Evolutionary conservation across 2,113 vertebrate species (phyloP), one percentile per base, ranked within the genome.

Genomic region (Collichthys lucidus): DNA sequence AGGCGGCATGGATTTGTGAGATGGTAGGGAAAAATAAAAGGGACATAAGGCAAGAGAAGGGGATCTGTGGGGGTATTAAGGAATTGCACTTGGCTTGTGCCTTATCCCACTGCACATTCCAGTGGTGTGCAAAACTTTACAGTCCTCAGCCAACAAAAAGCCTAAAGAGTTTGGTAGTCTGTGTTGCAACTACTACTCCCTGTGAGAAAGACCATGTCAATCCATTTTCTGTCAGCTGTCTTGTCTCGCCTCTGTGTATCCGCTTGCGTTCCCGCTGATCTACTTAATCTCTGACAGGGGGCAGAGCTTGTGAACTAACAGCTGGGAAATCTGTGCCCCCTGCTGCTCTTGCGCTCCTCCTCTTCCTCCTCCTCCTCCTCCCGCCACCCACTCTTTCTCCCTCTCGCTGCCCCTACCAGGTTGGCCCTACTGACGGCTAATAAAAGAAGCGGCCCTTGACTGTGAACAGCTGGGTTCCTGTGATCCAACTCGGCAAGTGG

Each of bases 401-500:
- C 83, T 69, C 76, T 82, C 77, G 31, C 87, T 80, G 84, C 76
- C 88, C 88, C 87, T 31, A 85, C 86, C 85, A 89, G 85, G 62
- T 85, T 55, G 12, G 11, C 86, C 86, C 92, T 92, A 82, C 83
- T 79, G 91, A 93, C 70, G 12, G 52, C 93, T 94, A 95, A 95
- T 93, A 93, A 95, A 95, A 94, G 89, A 93, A 88, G 91, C 81
- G 85, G 86, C 87, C 85, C 86, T 92, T 94, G 90, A 95, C 93
- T 90, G 91, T 35, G 83, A 95, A 92, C 93, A 95, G 94, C 87
- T 94, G 94, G 91, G 83, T 69, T 92, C 72, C 90, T 87, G 85
- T 75, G 89, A 95, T 95, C 87, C 67, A 80, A 85, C 83, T 91
- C 11, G 1, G 69, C 76, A 73, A 91, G 86, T 47, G 68, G 86